phyloP scores from a whole-genome alignment of 2,113 vertebrate genomes.

The Felis chaus region DNA sequence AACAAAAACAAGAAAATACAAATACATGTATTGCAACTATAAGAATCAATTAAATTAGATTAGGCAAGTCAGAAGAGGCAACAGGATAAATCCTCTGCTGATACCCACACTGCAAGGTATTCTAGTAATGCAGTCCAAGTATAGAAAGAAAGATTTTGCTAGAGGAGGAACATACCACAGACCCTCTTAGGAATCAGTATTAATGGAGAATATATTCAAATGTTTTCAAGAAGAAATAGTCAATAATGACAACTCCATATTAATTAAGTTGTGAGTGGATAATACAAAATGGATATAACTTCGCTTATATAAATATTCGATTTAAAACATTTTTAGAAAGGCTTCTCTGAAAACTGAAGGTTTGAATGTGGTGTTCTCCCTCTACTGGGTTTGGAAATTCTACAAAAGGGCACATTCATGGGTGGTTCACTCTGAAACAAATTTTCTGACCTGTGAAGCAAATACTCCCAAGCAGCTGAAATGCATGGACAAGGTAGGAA shows the following conservation, averaged over 20 bases:
- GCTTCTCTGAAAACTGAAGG: neutral
- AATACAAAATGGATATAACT: neutral
- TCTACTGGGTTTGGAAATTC: neutral
- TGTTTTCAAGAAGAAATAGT: neutral
- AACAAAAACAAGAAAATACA: neutral
- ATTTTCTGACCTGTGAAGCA: neutral
- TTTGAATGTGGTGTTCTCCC: neutral
- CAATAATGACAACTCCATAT: conserved; percentile 11
- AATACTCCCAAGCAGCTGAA: neutral
- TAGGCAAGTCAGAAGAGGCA: neutral
- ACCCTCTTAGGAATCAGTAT: neutral
- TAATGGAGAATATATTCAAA: conserved; percentile 35
- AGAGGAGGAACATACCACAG: neutral
- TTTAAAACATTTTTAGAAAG: neutral
- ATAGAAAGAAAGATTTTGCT: neutral
- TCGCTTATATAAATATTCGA: neutral
- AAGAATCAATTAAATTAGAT: neutral
- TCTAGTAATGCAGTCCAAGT: neutral
- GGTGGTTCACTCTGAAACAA: neutral
- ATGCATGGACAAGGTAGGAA: fast-evolving
- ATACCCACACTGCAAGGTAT: neutral
- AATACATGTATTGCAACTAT: neutral
- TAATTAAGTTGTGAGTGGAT: conserved; percentile 25
- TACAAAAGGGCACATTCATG: neutral
- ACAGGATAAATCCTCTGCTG: neutral